These are phyloP conservation scores for Uloborus diversus DNA, from an alignment of 1,140 invertebrate species.

Conservation along the genomic window DNA sequence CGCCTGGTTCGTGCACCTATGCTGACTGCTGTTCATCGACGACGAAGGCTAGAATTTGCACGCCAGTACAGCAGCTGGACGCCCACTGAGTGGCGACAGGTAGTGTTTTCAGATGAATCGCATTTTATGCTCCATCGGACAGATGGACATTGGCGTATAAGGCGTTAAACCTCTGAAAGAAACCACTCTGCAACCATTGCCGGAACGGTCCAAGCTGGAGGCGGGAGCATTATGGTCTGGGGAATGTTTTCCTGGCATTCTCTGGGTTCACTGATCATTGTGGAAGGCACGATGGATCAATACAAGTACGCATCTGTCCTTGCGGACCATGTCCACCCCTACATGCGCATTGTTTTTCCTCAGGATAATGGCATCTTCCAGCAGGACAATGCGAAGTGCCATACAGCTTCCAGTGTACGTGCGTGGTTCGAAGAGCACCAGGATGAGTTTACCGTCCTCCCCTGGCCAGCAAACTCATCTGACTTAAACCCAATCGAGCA, in stretches of 20 bases:
- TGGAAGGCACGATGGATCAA: not conserved
- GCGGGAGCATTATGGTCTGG: conserved; percentile 15
- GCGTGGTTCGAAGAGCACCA: not conserved
- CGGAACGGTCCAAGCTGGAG: conserved; percentile 1
- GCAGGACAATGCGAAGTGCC: conserved; percentile 19
- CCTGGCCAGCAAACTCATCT: not conserved
- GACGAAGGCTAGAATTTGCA: conserved; percentile 16
- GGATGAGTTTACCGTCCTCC: no score
- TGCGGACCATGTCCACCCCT: conserved; percentile 16
- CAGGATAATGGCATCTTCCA: not conserved
- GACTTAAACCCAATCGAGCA: not conserved
- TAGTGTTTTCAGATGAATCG: not conserved
- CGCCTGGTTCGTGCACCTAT: not conserved
- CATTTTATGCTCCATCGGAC: not conserved
- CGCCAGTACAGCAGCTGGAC: not conserved
- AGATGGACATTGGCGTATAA: not conserved
- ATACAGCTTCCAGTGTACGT: not conserved
- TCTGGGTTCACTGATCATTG: not conserved
- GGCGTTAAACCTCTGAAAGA: not conserved
- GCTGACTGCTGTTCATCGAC: not conserved
- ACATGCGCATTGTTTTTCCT: conserved; percentile 1
- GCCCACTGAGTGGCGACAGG: not conserved
- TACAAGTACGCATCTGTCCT: not conserved
- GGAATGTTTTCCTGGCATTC: conserved; percentile 26
- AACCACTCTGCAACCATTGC: not conserved